Conservation (phyloP, 2,888 invertebrate species). For the Sarcophaga carnaria region DNA sequence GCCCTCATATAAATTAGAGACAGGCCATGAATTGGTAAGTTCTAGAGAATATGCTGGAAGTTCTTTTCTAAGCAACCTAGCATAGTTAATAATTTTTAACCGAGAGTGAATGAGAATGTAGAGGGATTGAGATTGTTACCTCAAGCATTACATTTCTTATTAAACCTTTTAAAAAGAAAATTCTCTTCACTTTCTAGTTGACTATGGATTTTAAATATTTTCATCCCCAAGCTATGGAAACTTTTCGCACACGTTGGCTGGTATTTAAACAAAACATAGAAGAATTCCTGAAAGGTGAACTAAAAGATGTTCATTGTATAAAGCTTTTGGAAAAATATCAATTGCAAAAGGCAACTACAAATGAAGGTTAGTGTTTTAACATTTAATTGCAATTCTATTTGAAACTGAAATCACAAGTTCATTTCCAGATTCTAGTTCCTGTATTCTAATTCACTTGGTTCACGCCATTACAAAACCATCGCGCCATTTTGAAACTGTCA, state of each 20-base stretch:
- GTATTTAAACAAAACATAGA: conserved; percentile 45
- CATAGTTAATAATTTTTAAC: too few species aligned
- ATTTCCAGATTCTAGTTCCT: conserved; percentile 42
- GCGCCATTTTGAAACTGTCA: too few species aligned
- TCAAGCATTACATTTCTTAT: too few species aligned
- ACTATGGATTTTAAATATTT: conserved; percentile 43
- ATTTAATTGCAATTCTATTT: too few species aligned
- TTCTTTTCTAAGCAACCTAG: too few species aligned
- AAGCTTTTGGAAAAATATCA: conserved; percentile 43
- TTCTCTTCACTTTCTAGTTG: conserved; percentile 29
- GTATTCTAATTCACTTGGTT: conserved; percentile 46
- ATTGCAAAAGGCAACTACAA: not conserved
- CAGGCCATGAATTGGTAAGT: too few species aligned
- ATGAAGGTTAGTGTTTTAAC: conserved; percentile 25
- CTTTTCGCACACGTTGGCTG: conserved; percentile 45
- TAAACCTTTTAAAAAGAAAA: not conserved
- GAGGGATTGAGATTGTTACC: too few species aligned
- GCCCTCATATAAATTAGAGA: too few species aligned
- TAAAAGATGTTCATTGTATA: conserved; percentile 45
- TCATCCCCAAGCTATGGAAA: conserved; percentile 28
- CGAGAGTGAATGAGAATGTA: too few species aligned
- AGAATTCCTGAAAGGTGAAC: conserved; percentile 39
- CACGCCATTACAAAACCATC: conserved; percentile 49
- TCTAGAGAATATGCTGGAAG: too few species aligned
- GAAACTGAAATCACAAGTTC: not conserved